Percentiles rank a stretch among this genome's conserved stretches.
phyloP scores from a whole-genome alignment of 2,888 invertebrate genomes.

The Augochlorella aurata region DNA sequence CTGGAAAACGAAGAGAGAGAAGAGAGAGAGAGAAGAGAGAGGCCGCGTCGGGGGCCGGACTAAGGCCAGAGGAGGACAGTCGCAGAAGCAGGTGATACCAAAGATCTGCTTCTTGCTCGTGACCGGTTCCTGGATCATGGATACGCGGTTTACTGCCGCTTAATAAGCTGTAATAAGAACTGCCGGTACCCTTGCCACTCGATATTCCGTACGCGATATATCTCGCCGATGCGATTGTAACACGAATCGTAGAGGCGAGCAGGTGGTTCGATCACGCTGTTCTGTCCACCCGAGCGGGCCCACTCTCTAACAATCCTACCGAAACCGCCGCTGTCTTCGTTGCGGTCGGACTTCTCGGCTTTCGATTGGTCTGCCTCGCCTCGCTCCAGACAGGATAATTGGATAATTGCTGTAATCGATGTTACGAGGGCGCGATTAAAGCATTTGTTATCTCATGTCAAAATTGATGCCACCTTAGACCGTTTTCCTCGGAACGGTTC shows the following conservation, averaged over 20 bases:
- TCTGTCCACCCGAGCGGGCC: conserved; percentile 8
- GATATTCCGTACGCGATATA: conserved; percentile 64
- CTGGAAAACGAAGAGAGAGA: conserved; percentile 17
- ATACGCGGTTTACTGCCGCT: conserved; percentile 73
- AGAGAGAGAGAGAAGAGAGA: neutral
- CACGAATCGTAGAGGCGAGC: conserved; percentile 57
- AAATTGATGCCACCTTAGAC: neutral
- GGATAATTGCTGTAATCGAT: conserved; percentile 11
- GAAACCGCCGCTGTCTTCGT: conserved; percentile 5
- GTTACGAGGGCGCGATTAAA: neutral
- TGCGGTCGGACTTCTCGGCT: neutral
- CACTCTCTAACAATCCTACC: conserved; percentile 22
- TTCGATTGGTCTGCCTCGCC: conserved; percentile 20
- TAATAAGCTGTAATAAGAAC: conserved; percentile 77
- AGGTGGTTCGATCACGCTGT: conserved; percentile 49
- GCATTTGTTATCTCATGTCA: neutral
- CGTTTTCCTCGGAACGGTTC: neutral
- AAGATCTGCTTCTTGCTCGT: conserved; percentile 62
- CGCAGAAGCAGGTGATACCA: conserved; percentile 73
- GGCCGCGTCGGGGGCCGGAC: neutral
- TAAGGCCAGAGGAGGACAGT: conserved; percentile 36
- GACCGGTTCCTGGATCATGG: conserved; percentile 74
- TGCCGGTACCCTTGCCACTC: conserved; percentile 54
- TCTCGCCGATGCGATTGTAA: conserved; percentile 58
- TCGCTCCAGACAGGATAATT: conserved; percentile 6